Evolutionary conservation across 2,113 vertebrate species (phyloP), one percentile per base, ranked within the genome.

Genomic region (Albula glossodonta): DNA sequence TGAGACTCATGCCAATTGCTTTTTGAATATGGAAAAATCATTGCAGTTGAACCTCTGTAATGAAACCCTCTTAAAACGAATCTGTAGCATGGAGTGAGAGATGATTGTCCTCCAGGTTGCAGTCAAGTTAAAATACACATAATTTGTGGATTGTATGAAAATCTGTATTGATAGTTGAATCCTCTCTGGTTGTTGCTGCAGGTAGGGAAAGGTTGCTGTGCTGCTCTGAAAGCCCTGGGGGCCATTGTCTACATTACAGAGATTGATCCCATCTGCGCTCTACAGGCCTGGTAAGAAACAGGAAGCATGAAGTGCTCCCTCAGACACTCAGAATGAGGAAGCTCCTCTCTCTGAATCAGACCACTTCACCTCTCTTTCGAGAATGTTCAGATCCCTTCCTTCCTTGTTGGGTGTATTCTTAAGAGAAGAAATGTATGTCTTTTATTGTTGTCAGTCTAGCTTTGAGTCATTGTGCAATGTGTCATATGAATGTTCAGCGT

Each of bases 131-230:
- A 5, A 66, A 5, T 19, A 66, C 15, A 5, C 22, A 22, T 66
- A 19, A 22, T 66, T 66, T 66, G 17, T 66, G 60, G 19, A 66
- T 66, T 66, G 6, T 3, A 66, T 66, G 17, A 66, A 60, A 60
- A 66, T 22, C 60, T 19, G 22, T 66, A 66, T 31, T 74, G 7
- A 10, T 74, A 4, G 19, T 70, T 70, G 51, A 41, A n/a, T 53
- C 50, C 31, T 57, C 13, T 84, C 80, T 1, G 0, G 78, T 74
- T 87, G 85, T 0, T 0, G 74, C 0, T 0, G 60, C 93, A 99
- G 98, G 98, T 99, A 0, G 98, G 98, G 52, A 99, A 99, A 91
- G 98, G 98, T 48, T 99, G 98, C 93, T 99, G 98, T 84, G 97
- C 97, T 2, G 98, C 98, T 88, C 96, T 99, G 57, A 99, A 99